A percentile compares a stretch with the other conserved stretches of the same genome.
Conservation (phyloP, 2,113 vertebrate species). For the Channa maculata region DNA sequence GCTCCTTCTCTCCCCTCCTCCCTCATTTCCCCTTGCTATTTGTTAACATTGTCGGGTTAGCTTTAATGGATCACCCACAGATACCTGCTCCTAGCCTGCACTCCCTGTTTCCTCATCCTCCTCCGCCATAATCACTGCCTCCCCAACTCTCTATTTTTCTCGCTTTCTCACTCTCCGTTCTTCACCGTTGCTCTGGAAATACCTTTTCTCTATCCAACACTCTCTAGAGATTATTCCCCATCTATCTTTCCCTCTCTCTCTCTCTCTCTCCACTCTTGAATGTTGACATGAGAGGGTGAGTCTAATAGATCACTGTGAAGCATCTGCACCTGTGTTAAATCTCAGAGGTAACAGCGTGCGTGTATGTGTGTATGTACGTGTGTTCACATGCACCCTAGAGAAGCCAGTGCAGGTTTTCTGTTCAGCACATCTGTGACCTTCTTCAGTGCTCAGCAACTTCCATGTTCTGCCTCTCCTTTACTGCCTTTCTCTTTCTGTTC, state of each 20-base stretch:
- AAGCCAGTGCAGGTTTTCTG: conserved; percentile 56
- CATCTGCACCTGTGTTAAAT: conserved; percentile 81
- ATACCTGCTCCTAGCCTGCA: conserved; percentile 45
- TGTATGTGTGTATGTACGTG: conserved; percentile 26
- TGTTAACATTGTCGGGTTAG: conserved; percentile 67
- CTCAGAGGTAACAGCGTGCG: conserved; percentile 63
- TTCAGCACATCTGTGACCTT: conserved; percentile 77
- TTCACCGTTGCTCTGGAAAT: conserved; percentile 62
- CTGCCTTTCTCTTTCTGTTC: not conserved
- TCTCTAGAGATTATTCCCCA: conserved; percentile 67
- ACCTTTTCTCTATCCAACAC: conserved; percentile 64
- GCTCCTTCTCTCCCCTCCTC: conserved; percentile 21
- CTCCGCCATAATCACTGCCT: conserved; percentile 55
- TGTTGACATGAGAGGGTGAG: conserved; percentile 76
- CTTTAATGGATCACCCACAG: conserved; percentile 74
- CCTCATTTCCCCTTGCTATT: conserved; percentile 39
- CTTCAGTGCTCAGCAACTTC: conserved; percentile 61
- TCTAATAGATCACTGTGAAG: conserved; percentile 80
- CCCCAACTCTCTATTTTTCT: conserved; percentile 37
- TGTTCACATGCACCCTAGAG: conserved; percentile 41
- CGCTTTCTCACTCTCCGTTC: conserved; percentile 14
- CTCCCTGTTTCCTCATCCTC: conserved; percentile 49
- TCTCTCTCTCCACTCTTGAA: conserved; percentile 72
- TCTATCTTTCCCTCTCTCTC: conserved; percentile 74
- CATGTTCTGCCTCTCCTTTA: conserved; percentile 18